Evolutionary conservation across 2,113 vertebrate species (phyloP), one percentile per base, ranked within the genome.

Genomic region (Clarias gariepinus): DNA sequence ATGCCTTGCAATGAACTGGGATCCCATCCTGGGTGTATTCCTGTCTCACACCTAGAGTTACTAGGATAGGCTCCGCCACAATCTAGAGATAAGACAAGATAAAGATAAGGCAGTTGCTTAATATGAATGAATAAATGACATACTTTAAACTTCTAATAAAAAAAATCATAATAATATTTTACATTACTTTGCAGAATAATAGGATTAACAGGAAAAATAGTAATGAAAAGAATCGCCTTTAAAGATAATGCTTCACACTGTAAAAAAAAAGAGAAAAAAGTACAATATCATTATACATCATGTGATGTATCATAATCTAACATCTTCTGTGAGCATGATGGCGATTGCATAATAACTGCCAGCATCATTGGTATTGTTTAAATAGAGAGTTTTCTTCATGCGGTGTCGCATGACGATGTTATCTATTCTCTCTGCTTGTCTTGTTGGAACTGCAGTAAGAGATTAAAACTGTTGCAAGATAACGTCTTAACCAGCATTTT

Each of bases 381-480:
- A 60, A 61, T 41, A 19, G 4, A 41, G 33, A 81, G 21, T 23
- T 81, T 81, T 81, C 55, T 79, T 58, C 15, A 58, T 52, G 71
- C 6, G 3, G 25, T 80, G 57, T 61, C 64, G 18, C 81, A 83
- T 55, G 64, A 69, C 10, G 83, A 47, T 68, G 82, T 73, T 88
- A 90, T 90, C 89, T 84, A 1, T n/a, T 74, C 25, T 61, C 81
- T 60, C 84, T 81, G 81, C 87, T 77, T 86, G 87, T 69, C 71
- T 23, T 64, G 73, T n/a, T 85, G 55, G 69, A 85, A 11, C 64
- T 87, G 74, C 83, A 81, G 36, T 64, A 57, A 23, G 41, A 81
- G 87, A 79, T 88, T 86, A 83, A 61, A 84, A 71, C 11, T 82
- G 52, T 82, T 71, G 74, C 63, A 66, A 87, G 57, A 81, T 57